Evolutionary conservation across 35 echinoderm and acorn worm genomes (phyloP).

Genomic region (Acanthaster planci): DNA sequence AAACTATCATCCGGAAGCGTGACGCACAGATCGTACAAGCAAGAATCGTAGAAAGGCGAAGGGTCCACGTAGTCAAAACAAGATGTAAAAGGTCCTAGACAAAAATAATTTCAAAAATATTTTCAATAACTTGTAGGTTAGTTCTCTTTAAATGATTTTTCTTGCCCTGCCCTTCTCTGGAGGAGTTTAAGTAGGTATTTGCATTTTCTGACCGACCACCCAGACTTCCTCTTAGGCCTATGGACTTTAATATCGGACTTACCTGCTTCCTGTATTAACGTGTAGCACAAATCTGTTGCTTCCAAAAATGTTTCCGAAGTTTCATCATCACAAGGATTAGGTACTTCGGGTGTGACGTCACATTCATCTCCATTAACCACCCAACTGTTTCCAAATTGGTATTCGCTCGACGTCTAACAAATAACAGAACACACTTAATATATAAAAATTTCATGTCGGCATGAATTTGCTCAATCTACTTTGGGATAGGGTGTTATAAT

Average conservation of each 20-base stretch:
- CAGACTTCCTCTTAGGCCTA: no score
- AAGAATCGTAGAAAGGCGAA: slow-evolving; percentile 41
- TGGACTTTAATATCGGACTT: neutral
- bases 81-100: slow-evolving; percentile 60
- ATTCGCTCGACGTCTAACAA: neutral
- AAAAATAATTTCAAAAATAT: neutral
- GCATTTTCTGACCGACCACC: no score
- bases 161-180: no score
- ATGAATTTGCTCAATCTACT: neutral
- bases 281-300: slow-evolving; percentile 28
- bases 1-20: slow-evolving; percentile 52
- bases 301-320: neutral
- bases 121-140: no score
- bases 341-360: slow-evolving; percentile 24
- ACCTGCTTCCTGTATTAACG: slow-evolving; percentile 5
- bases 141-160: no score
- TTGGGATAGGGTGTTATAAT: no score
- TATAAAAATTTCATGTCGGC: neutral
- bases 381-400: slow-evolving; percentile 67
- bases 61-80: slow-evolving; percentile 82
- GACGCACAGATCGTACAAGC: slow-evolving; percentile 84
- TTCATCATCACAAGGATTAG: slow-evolving; percentile 46
- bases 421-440: neutral
- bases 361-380: slow-evolving; percentile 44
- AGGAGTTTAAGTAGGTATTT: no score